Percentiles rank a stretch among this genome's conserved stretches.
Evolutionary conservation across 2,888 invertebrate species (phyloP).

Genomic region (Agonopterix alstromeriana): DNA sequence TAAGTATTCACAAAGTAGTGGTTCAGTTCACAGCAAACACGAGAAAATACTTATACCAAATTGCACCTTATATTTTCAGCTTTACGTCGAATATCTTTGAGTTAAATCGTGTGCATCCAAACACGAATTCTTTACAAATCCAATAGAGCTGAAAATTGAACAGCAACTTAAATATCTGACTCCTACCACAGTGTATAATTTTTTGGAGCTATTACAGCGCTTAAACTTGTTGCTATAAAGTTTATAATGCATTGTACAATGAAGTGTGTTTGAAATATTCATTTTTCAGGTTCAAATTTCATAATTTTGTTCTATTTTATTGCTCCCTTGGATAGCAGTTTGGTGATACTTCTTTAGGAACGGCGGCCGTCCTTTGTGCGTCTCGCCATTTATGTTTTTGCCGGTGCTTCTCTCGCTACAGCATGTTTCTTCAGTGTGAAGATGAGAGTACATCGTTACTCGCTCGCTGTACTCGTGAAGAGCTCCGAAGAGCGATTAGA

Average conservation of each 20-base stretch:
- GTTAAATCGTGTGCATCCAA: not conserved
- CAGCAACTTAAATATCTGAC: not conserved
- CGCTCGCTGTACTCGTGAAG: no score
- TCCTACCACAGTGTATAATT: not conserved
- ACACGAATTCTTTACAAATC: not conserved
- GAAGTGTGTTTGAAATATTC: not conserved
- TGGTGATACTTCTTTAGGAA: no score
- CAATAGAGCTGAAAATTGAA: not conserved
- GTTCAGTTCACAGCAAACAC: not conserved
- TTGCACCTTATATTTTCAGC: slow-evolving; percentile 1
- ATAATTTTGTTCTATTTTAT: slow-evolving; percentile 1
- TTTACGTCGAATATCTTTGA: not conserved
- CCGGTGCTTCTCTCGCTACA: no score
- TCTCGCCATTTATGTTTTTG: no score
- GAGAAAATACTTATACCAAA: not conserved
- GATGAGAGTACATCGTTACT: no score
- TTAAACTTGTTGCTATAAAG: not conserved
- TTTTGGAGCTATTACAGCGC: not conserved
- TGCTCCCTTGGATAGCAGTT: slow-evolving; percentile 7
- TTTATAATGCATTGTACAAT: no score
- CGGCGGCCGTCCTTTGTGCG: no score
- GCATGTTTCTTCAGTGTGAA: no score
- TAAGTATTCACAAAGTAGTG: not conserved
- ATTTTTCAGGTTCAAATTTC: not conserved
- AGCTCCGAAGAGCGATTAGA: no score